These are phyloP conservation scores for Drosophila azteca DNA, from an alignment of 1,140 invertebrate species.

Conservation along the genomic window DNA sequence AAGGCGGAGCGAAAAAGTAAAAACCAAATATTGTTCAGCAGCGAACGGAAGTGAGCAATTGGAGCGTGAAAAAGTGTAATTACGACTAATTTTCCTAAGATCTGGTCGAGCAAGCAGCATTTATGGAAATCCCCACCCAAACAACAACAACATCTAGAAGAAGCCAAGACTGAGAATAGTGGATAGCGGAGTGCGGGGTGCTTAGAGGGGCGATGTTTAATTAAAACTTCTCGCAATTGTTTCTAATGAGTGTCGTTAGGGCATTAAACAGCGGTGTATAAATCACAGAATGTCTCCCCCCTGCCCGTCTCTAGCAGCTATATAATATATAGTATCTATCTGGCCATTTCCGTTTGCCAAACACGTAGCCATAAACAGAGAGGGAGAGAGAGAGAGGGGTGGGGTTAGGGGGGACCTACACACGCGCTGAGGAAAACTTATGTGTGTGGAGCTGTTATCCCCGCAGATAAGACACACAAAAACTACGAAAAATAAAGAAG, in stretches of 20 bases:
- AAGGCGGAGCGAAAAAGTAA: slow-evolving; percentile 41
- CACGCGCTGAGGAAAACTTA: slow-evolving; percentile 63
- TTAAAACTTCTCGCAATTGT: slow-evolving; percentile 81
- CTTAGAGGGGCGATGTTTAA: slow-evolving; percentile 61
- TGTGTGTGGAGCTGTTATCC: slow-evolving; percentile 72
- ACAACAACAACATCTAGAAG: slow-evolving; percentile 3
- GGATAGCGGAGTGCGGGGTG: slow-evolving; percentile 51
- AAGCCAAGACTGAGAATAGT: slow-evolving; percentile 8
- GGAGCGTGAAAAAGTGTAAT: slow-evolving; percentile 75
- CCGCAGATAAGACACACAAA: slow-evolving; percentile 30
- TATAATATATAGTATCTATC: slow-evolving; percentile 41
- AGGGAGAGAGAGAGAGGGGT: slow-evolving; percentile 20
- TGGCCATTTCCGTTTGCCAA: slow-evolving; percentile 81
- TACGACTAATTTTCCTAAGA: slow-evolving; percentile 58
- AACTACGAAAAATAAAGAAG: not conserved
- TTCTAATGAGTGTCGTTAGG: slow-evolving; percentile 79
- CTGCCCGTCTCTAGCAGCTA: not conserved
- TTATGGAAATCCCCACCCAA: slow-evolving; percentile 57
- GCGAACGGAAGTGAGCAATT: slow-evolving; percentile 73
- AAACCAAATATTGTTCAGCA: slow-evolving; percentile 36
- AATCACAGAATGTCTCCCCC: slow-evolving; percentile 57
- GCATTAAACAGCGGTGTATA: slow-evolving; percentile 73
- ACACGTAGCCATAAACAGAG: slow-evolving; percentile 73
- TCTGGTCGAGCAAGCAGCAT: slow-evolving; percentile 42
- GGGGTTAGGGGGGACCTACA: slow-evolving; percentile 11